Evolutionary conservation across 1,140 invertebrate genomes (phyloP).

Genomic region (Scaptomyza graminum): DNA sequence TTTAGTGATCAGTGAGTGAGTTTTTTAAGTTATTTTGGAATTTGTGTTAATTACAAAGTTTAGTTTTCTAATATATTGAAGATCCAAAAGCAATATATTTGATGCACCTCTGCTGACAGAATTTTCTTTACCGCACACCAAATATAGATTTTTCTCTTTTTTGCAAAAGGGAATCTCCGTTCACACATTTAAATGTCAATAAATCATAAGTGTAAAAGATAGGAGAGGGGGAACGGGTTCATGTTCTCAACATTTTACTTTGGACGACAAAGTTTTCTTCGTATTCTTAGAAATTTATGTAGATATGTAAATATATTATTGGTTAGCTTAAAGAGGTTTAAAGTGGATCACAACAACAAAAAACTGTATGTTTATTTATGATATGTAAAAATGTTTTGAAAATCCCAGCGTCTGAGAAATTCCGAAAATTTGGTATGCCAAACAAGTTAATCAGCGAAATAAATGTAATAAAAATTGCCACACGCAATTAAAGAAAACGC

Average conservation of each 20-base stretch:
- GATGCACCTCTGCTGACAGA: too few species aligned
- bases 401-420: background rate
- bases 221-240: background rate
- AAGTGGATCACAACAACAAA: slow-evolving; percentile 65
- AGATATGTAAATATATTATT: background rate
- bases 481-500: slow-evolving; percentile 45
- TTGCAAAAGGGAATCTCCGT: too few species aligned
- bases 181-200: slow-evolving; percentile 73
- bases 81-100: too few species aligned
- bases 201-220: slow-evolving; percentile 62
- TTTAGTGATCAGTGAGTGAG: slow-evolving; percentile 45
- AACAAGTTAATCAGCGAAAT: slow-evolving; percentile 40
- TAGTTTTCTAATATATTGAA: too few species aligned
- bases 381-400: background rate
- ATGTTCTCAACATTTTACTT: slow-evolving; percentile 22
- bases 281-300: slow-evolving; percentile 52
- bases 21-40: background rate
- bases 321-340: slow-evolving; percentile 62
- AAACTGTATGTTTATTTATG: slow-evolving; percentile 56
- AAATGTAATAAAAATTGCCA: slow-evolving; percentile 49
- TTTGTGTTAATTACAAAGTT: slow-evolving; percentile 1
- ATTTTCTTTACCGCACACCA: too few species aligned
- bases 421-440: slow-evolving; percentile 25
- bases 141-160: too few species aligned
- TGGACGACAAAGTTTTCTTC: slow-evolving; percentile 29